Evolutionary conservation across 2,797 vertebrate species (phyloP).

Genomic region (Malacoraja senta): DNA sequence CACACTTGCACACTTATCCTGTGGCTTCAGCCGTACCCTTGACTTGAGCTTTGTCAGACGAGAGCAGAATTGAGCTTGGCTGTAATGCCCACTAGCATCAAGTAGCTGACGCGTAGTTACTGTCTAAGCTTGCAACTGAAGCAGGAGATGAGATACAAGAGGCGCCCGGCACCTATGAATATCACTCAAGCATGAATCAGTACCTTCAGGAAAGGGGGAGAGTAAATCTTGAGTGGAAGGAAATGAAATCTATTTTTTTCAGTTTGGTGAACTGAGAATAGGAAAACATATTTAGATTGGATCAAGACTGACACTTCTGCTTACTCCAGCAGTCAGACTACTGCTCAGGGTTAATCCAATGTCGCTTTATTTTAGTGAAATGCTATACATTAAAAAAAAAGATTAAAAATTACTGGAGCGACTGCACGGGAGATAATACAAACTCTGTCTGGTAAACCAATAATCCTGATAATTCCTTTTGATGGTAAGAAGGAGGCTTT

Average conservation of each 20-base stretch:
- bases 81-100: neutral
- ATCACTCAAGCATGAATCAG: neutral
- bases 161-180: neutral
- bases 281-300: neutral
- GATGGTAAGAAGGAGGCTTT: neutral
- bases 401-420: conserved; percentile 15
- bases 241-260: neutral
- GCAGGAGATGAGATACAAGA: neutral
- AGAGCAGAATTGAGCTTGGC: neutral
- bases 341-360: conserved; percentile 19
- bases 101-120: neutral
- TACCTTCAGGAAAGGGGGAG: neutral
- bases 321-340: neutral
- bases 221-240: neutral
- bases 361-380: conserved; percentile 30
- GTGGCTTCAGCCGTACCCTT: neutral
- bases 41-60: neutral
- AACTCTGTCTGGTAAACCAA: conserved; percentile 18
- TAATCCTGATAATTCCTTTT: conserved; percentile 19
- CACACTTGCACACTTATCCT: neutral
- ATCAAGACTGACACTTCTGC: conserved; percentile 9
- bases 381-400: conserved; percentile 7
- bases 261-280: neutral
- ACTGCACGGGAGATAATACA: conserved; percentile 24
- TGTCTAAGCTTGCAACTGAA: neutral